Base-by-base conservation (phyloP, 1,140 invertebrate genomes). In the Drosophila baimaii region DNA sequence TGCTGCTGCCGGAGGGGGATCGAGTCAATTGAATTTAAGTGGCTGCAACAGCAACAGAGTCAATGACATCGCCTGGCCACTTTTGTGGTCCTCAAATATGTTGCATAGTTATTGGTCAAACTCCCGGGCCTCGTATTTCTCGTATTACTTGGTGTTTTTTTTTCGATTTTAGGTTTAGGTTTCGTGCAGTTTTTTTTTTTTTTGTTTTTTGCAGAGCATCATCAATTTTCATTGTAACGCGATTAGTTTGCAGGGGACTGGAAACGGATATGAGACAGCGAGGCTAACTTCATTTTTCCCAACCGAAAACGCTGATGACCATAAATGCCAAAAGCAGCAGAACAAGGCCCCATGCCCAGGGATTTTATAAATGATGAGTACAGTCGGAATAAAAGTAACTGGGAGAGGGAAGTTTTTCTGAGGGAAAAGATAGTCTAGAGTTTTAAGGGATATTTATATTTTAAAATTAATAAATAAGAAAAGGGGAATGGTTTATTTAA, bases 151-250 rank as follows among this genome's bases (percentile, higher is more conserved):
- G 17, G 17, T 8, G 35, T 65, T 21, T 8, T 43, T 65, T 21
- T 68, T 58, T 8, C 23, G 29, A 33, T 66, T 44, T 68, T 31
- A n/a, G 25, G 35, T 70, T 51, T 69, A 23, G 49, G 39, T 54
- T 58, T 47, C 15, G 56, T n/a, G 41, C 46, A 37, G n/a, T 33
- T 55, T 7, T 58, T 13, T 35, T 35, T 51, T 13, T 41, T 17
- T 7, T 46, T 59, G 25, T 25, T 54, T 44, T 58, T 29, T 39
- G 57, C 52, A 43, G 56, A 78, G 59, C 83, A 86, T 89, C 84
- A 89, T 89, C 84, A 89, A 89, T 89, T 89, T 89, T 89, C 84
- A 89, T 89, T 89, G 84, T 84, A 89, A 89, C 74, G 77, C 84
- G 80, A 89, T 89, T 89, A 89, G 84, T 46, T 71, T 58, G 43